A percentile compares a stretch with the other conserved stretches of the same genome.
phyloP scores from a whole-genome alignment of 2,797 vertebrate species.

The Microcaecilia unicolor region DNA sequence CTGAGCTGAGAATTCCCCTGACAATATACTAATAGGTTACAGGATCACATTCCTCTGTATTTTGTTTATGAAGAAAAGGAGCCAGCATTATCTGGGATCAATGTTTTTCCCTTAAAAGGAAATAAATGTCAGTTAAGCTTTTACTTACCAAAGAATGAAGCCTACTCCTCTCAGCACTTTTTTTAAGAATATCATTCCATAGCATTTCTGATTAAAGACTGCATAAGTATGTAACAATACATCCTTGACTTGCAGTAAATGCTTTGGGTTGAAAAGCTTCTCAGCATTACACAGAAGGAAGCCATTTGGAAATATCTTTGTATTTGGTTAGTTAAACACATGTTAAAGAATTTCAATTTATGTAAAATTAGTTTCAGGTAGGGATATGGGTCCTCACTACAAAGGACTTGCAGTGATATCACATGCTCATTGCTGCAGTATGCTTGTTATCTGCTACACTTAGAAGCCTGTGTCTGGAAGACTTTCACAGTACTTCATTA shows the following conservation, averaged over 20 bases:
- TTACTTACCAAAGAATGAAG: not conserved
- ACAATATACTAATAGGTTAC: too few relatives aligned
- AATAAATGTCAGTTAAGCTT: not conserved
- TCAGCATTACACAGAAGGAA: slow-evolving; percentile 18
- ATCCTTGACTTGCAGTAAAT: slow-evolving; percentile 30
- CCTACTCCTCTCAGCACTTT: slow-evolving; percentile 2
- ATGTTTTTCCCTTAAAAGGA: not conserved
- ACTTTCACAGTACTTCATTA: slow-evolving; percentile 28
- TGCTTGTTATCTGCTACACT: slow-evolving; percentile 29
- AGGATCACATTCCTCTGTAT: too few relatives aligned
- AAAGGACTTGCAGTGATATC: slow-evolving; percentile 10
- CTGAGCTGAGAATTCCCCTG: too few relatives aligned
- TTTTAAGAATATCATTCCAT: not conserved
- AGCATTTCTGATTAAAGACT: slow-evolving; percentile 11
- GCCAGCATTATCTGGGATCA: too few relatives aligned
- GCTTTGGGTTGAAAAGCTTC: slow-evolving; percentile 15
- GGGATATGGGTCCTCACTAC: slow-evolving; percentile 17
- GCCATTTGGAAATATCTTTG: slow-evolving; percentile 15
- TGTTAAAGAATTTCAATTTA: slow-evolving; percentile 33
- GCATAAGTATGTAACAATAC: slow-evolving; percentile 15
- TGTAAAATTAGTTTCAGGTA: slow-evolving; percentile 15
- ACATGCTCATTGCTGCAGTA: slow-evolving; percentile 12
- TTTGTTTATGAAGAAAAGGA: too few relatives aligned
- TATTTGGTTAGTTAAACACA: slow-evolving; percentile 6
- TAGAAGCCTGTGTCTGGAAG: slow-evolving; percentile 29